A percentile compares a stretch with the other conserved stretches of the same genome.
phyloP scores from a whole-genome alignment of 2,888 invertebrate species.

The Pyrocoelia pectoralis region DNA sequence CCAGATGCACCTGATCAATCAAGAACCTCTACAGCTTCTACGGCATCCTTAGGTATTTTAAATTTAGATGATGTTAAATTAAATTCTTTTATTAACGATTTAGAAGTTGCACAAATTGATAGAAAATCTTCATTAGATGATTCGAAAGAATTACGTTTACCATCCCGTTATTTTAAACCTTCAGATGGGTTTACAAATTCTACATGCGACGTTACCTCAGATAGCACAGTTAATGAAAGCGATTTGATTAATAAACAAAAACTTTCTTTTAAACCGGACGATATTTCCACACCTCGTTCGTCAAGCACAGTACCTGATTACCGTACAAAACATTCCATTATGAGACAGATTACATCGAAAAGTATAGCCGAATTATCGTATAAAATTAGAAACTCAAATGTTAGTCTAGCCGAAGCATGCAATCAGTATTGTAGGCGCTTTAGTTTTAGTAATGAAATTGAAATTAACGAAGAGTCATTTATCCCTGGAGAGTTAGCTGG shows the following conservation, averaged over 20 bases:
- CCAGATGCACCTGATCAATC: constrained; percentile 3
- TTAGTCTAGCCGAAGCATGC: constrained; percentile 46
- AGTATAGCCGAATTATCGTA: constrained; percentile 43
- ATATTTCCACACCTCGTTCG: constrained; percentile 49
- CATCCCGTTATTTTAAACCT: constrained; percentile 48
- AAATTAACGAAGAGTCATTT: constrained; percentile 45
- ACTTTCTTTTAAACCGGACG: constrained; percentile 25
- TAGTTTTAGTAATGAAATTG: constrained; percentile 10
- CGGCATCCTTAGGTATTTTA: constrained; percentile 26
- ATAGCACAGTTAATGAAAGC: constrained; percentile 53
- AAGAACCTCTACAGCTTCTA: constrained; percentile 12
- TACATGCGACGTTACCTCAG: constrained; percentile 8
- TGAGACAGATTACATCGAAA: constrained; percentile 14
- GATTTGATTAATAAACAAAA: constrained; percentile 43
- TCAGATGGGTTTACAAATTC: constrained; percentile 23
- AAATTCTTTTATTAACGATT: background rate
- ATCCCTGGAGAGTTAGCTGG: constrained; percentile 54
- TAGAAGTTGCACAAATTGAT: constrained; percentile 18
- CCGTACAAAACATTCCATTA: constrained; percentile 8
- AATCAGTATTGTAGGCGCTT: constrained; percentile 43
- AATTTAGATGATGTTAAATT: constrained; percentile 9
- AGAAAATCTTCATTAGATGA: constrained; percentile 45
- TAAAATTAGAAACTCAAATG: constrained; percentile 44
- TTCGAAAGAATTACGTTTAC: constrained; percentile 44
- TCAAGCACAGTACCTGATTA: constrained; percentile 37